phyloP scores from a whole-genome alignment of 2,888 invertebrate genomes.

The Tiliacea aurago region DNA sequence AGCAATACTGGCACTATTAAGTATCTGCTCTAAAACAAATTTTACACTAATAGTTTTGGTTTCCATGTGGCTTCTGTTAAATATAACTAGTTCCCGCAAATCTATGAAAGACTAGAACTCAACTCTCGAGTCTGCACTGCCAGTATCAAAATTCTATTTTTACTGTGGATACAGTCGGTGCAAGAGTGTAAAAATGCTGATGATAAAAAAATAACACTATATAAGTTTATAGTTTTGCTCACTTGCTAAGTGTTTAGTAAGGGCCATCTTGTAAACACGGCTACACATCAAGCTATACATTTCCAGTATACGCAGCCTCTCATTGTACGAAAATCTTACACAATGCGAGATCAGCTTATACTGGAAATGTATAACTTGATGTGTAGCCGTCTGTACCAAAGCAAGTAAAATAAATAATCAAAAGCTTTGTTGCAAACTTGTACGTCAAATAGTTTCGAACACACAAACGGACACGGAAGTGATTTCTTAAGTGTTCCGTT shows the following conservation, averaged over 20 bases:
- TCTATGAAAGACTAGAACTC: background rate
- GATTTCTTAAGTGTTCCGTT: slow-evolving; percentile 26
- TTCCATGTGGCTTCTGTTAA: background rate
- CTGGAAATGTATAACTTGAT: too few relatives aligned
- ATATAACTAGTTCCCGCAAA: too few relatives aligned
- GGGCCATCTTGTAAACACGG: too few relatives aligned
- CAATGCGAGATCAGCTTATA: too few relatives aligned
- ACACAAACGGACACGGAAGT: background rate
- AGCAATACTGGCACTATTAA: slow-evolving; percentile 6
- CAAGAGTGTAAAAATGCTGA: background rate
- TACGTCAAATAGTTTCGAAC: slow-evolving; percentile 20
- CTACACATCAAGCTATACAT: too few relatives aligned
- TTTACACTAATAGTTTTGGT: slow-evolving; percentile 1
- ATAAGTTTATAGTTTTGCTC: background rate
- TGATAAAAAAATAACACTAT: background rate
- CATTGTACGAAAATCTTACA: too few relatives aligned
- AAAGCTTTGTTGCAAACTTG: background rate
- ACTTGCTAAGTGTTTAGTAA: too few relatives aligned
- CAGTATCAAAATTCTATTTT: background rate
- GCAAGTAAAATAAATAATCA: slow-evolving; percentile 5
- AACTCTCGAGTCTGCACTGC: background rate
- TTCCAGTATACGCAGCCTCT: too few relatives aligned
- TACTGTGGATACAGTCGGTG: background rate
- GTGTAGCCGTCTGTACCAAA: too few relatives aligned
- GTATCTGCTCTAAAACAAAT: slow-evolving; percentile 8